phyloP scores from a whole-genome alignment of 1,140 invertebrate species.

The Drosophila orosa region DNA sequence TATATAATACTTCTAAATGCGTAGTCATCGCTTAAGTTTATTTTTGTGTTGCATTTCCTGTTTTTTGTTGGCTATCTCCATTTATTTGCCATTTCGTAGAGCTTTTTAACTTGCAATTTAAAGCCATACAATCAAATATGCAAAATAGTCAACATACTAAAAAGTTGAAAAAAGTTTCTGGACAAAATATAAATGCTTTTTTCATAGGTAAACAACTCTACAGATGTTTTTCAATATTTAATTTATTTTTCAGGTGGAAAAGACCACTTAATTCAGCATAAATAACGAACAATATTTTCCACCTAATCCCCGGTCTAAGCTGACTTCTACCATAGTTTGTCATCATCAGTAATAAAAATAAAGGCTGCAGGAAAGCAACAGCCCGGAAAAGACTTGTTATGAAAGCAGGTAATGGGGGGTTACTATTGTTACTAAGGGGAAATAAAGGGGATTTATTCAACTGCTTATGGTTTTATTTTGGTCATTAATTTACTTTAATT shows the following conservation, averaged over 20 bases:
- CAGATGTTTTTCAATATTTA: neutral
- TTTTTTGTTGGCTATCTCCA: neutral
- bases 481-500: constrained; percentile 63
- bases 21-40: neutral
- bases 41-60: neutral
- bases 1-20: neutral
- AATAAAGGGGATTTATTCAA: constrained; percentile 12
- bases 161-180: neutral
- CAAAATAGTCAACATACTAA: constrained; percentile 8
- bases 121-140: constrained; percentile 25
- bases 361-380: constrained; percentile 3
- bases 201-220: neutral
- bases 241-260: neutral
- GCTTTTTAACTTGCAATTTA: neutral
- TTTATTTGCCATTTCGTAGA: neutral
- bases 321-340: constrained; percentile 13
- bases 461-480: constrained; percentile 47
- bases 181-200: neutral
- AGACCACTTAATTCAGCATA: constrained; percentile 21
- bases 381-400: constrained; percentile 28
- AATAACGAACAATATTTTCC: constrained; percentile 26
- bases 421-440: neutral
- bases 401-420: neutral
- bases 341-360: constrained; percentile 27
- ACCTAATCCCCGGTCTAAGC: neutral